Conservation (phyloP, 2,113 vertebrate species). For the Arizona elegans region DNA sequence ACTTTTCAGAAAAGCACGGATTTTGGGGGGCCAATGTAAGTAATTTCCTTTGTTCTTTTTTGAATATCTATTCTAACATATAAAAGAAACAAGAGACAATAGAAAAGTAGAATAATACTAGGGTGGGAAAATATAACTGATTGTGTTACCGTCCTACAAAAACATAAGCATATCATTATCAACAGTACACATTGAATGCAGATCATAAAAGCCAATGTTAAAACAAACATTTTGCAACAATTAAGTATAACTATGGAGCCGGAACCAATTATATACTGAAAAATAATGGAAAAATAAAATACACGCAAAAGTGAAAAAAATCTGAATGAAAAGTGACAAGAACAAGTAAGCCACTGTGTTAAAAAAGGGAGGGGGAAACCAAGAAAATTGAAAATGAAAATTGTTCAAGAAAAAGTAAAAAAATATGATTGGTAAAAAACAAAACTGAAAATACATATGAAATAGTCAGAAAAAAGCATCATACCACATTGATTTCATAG, state of each 20-base stretch:
- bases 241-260: constrained; percentile 38
- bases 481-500: constrained; percentile 85
- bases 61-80: neutral
- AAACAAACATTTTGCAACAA: constrained; percentile 39
- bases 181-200: constrained; percentile 50
- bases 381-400: constrained; percentile 64
- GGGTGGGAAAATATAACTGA: constrained; percentile 23
- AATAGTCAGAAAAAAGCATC: constrained; percentile 84
- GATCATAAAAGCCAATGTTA: constrained; percentile 60
- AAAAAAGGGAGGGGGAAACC: constrained; percentile 73
- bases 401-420: constrained; percentile 47
- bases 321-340: constrained; percentile 65
- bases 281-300: constrained; percentile 56
- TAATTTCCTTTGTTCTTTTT: neutral
- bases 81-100: constrained; percentile 20
- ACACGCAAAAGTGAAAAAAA: constrained; percentile 47
- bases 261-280: constrained; percentile 55
- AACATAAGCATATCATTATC: constrained; percentile 65
- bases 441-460: constrained; percentile 68
- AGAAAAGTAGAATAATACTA: constrained; percentile 25
- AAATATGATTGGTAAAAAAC: constrained; percentile 60
- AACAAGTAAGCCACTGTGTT: constrained; percentile 62
- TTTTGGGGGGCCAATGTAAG: neutral
- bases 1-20: neutral
- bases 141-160: constrained; percentile 32